Evolutionary conservation across 2,113 vertebrate species (phyloP), one percentile per base, ranked within the genome.

Genomic region (Pseudonaja textilis): DNA sequence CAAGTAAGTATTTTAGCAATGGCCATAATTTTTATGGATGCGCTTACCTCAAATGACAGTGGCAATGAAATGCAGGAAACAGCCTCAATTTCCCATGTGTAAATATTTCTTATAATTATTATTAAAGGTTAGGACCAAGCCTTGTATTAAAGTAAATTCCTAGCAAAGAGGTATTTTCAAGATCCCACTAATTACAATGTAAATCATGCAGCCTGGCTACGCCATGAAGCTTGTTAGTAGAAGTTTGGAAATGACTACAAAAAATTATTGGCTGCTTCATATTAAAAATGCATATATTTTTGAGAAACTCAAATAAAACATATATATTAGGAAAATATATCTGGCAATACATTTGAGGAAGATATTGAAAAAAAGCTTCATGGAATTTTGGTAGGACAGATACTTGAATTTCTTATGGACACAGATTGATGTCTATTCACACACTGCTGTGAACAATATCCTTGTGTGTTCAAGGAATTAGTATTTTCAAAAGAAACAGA

Each of bases 391-490:
- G 8, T 14, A 39, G 34, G 14, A 74, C 16, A 81, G 34, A 81
- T 81, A 81, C 16, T 81, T 74, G 69, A 74, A 74, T 2, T 74
- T 81, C n/a, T 74, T 34, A 34, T 34, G n/a, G 34, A 74, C 12
- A n/a, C n/a, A 74, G 69, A 39, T 20, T 81, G 34, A 90, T 42
- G 64, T 55, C 61, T 20, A 93, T 3, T 91, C 45, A 93, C 91
- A 4, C 39, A 90, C 29, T 34, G 29, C 1, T 29, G 22, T 57
- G 47, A 29, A 45, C 55, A 42, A 47, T 39, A 14, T 26, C 52
- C 23, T 0, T 14, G 42, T 22, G 14, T 10, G 4, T 25, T 42
- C 47, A 86, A 22, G 87, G 57, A 23, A 85, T 20, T 59, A 12
- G 5, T 9, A 87, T 85, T 89, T 92, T 0, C 4, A 8, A 9